phyloP scores from a whole-genome alignment of 1,140 invertebrate species.

The Drosophila takahashii region DNA sequence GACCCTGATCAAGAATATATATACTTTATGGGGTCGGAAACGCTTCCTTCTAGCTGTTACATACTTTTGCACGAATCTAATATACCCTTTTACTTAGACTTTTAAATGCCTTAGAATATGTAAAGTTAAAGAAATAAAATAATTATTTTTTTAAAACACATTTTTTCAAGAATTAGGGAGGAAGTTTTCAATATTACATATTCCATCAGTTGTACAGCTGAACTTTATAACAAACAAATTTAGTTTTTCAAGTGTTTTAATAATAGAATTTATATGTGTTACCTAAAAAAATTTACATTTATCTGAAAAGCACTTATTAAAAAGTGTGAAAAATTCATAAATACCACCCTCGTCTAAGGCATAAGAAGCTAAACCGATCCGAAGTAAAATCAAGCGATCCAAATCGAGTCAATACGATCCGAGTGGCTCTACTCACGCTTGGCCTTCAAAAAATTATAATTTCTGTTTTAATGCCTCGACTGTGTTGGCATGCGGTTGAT shows the following conservation, averaged over 20 bases:
- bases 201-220: background rate
- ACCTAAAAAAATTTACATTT: background rate
- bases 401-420: slow-evolving; percentile 26
- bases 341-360: slow-evolving; percentile 1
- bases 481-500: slow-evolving; percentile 12
- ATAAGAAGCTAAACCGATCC: slow-evolving; percentile 33
- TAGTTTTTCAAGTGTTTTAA: background rate
- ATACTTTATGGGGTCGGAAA: too few species aligned
- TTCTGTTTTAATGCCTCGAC: slow-evolving; percentile 69
- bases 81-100: too few species aligned
- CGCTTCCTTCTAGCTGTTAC: too few species aligned
- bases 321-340: background rate
- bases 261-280: background rate
- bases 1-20: too few species aligned
- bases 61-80: too few species aligned
- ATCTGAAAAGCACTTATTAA: background rate
- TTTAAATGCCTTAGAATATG: too few species aligned
- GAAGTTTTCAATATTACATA: background rate
- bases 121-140: too few species aligned
- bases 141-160: too few species aligned
- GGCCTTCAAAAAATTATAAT: slow-evolving; percentile 83
- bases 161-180: too few species aligned
- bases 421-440: slow-evolving; percentile 47
- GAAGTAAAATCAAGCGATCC: slow-evolving; percentile 16
- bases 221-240: background rate